These are phyloP conservation scores for Phoeniculus purpureus DNA, from an alignment of 2,797 vertebrate species.

Conservation along the genomic window DNA sequence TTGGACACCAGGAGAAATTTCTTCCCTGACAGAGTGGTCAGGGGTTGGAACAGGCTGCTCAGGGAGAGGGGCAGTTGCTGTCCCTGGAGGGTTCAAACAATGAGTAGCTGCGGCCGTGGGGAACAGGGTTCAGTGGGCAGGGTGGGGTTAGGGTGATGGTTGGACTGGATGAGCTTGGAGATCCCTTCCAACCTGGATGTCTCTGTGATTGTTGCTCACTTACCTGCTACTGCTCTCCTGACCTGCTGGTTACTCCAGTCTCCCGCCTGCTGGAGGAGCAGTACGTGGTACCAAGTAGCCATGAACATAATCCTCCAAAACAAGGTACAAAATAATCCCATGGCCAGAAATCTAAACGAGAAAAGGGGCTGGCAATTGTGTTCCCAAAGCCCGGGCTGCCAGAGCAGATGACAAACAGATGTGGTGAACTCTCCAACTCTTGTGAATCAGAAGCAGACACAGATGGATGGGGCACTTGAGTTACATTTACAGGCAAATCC, in stretches of 20 bases:
- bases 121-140: no score
- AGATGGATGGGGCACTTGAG: neutral
- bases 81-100: no score
- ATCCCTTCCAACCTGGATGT: no score
- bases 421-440: neutral
- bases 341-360: conserved; percentile 39
- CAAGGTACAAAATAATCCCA: conserved; percentile 58
- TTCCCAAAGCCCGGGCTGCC: conserved; percentile 8
- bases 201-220: neutral
- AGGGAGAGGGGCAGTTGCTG: no score
- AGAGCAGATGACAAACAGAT: neutral
- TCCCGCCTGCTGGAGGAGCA: conserved; percentile 41
- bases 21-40: no score
- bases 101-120: no score
- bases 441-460: neutral
- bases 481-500: neutral
- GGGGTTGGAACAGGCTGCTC: no score
- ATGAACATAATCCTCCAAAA: conserved; percentile 61
- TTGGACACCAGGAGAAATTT: no score
- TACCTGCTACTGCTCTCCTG: neutral
- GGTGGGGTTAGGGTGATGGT: no score
- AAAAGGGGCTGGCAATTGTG: conserved; percentile 22
- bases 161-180: no score
- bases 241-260: conserved; percentile 46
- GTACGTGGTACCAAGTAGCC: conserved; percentile 48